A percentile compares a stretch with the other conserved stretches of the same genome.
Conservation (phyloP, 2,797 vertebrate species). For the Takifugu ocellatus region DNA sequence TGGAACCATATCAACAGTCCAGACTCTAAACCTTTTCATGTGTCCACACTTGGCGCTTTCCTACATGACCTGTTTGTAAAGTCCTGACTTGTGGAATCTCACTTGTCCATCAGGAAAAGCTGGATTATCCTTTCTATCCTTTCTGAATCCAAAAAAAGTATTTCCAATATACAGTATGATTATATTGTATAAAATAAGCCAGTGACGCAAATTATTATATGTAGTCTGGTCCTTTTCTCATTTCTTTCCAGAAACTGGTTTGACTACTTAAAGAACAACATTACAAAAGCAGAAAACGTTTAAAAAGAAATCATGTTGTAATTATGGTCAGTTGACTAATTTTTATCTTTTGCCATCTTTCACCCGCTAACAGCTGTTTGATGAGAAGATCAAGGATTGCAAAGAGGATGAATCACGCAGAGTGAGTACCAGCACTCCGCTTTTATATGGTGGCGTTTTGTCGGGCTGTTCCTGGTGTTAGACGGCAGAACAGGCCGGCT, state of each 20-base stretch:
- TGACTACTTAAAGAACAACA: constrained; percentile 8
- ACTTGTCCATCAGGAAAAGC: no score
- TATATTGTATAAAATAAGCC: no score
- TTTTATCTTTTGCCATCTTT: constrained; percentile 22
- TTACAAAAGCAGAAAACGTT: background rate
- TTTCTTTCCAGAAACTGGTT: background rate
- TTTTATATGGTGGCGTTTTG: constrained; percentile 13
- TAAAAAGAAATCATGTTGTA: background rate
- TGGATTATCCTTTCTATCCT: no score
- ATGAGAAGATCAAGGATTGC: constrained; percentile 98
- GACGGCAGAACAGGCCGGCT: constrained; percentile 16
- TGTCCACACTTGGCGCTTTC: no score
- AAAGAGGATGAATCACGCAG: constrained; percentile 98
- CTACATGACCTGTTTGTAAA: no score
- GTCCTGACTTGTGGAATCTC: no score
- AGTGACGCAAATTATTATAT: no score
- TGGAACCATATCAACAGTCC: no score
- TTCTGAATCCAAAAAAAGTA: no score
- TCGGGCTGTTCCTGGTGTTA: constrained; percentile 16
- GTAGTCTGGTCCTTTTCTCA: no score
- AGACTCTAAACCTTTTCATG: no score
- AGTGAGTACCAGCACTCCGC: constrained; percentile 77
- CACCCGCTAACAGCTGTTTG: constrained; percentile 85
- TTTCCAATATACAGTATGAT: no score
- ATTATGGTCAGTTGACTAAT: constrained; percentile 5